These are phyloP conservation scores for Gadus chalcogrammus DNA, from an alignment of 2,113 vertebrate species.

Conservation along the genomic window DNA sequence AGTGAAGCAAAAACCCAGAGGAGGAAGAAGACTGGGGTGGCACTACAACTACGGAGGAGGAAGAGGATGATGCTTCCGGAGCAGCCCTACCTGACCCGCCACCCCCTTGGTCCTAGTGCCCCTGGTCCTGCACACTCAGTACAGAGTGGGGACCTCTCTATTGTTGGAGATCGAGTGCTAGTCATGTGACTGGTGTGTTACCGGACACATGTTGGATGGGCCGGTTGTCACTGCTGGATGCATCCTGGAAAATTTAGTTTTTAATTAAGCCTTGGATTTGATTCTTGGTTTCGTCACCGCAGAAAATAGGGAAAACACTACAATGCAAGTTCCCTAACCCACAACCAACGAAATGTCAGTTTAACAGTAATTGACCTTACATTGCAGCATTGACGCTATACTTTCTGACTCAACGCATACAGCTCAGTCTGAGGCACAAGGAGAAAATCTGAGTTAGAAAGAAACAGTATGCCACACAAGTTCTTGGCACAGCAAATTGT, in stretches of 20 bases:
- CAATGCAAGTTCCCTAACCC: background rate
- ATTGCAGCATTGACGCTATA: too few species aligned
- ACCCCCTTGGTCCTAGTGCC: background rate
- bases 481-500: too few species aligned
- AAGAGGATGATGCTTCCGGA: background rate
- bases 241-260: constrained; percentile 44
- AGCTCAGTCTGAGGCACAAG: too few species aligned
- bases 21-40: background rate
- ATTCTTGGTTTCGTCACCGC: background rate
- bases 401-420: too few species aligned
- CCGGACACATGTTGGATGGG: background rate
- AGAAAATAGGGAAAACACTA: background rate
- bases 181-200: too few species aligned
- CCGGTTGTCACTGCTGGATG: constrained; percentile 1
- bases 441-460: too few species aligned
- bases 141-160: too few species aligned
- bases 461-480: too few species aligned
- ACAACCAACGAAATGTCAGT: too few species aligned
- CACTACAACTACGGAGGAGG: background rate
- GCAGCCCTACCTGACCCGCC: background rate
- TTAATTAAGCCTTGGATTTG: background rate
- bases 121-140: too few species aligned
- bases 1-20: constrained; percentile 60
- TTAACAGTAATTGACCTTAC: too few species aligned
- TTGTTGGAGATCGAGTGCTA: too few species aligned